Evolutionary conservation across 1,140 invertebrate genomes (phyloP).

Genomic region (Latrodectus geometricus): DNA sequence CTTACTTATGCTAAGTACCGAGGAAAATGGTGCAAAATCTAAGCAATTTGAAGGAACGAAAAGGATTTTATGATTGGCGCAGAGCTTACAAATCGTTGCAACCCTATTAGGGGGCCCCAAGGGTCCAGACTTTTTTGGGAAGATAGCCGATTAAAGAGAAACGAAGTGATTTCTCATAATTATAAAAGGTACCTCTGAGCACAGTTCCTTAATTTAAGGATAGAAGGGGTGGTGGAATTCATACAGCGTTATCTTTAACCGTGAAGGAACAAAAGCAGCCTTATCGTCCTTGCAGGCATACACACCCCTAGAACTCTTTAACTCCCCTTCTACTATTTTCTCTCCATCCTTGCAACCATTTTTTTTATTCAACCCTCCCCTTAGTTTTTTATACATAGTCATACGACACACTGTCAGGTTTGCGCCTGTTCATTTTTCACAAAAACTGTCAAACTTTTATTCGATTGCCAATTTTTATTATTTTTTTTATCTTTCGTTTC

Average conservation of each 20-base stretch:
- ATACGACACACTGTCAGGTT: conserved; percentile 56
- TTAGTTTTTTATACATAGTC: conserved; percentile 42
- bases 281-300: conserved; percentile 59
- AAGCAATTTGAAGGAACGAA: too few species aligned
- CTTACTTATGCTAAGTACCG: too few species aligned
- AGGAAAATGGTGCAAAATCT: too few species aligned
- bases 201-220: conserved; percentile 58
- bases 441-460: conserved; percentile 63
- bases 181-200: conserved; percentile 62
- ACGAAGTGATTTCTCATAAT: conserved; percentile 63
- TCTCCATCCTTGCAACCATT: conserved; percentile 43
- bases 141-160: conserved; percentile 61
- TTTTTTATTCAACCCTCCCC: conserved; percentile 19
- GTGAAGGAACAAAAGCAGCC: conserved; percentile 56
- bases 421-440: conserved; percentile 60
- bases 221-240: not conserved
- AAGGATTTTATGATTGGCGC: conserved; percentile 41
- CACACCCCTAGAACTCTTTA: conserved; percentile 44
- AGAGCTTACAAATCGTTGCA: conserved; percentile 36
- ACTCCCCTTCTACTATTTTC: conserved; percentile 48
- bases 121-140: conserved; percentile 59
- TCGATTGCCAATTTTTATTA: conserved; percentile 47
- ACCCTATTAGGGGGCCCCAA: conserved; percentile 54
- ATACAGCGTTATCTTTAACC: conserved; percentile 46
- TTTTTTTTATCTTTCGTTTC: conserved; percentile 53